Evolutionary conservation across 2,888 invertebrate species (phyloP), one percentile per base, ranked within the genome.

Genomic region (Argyra leucocephala): DNA sequence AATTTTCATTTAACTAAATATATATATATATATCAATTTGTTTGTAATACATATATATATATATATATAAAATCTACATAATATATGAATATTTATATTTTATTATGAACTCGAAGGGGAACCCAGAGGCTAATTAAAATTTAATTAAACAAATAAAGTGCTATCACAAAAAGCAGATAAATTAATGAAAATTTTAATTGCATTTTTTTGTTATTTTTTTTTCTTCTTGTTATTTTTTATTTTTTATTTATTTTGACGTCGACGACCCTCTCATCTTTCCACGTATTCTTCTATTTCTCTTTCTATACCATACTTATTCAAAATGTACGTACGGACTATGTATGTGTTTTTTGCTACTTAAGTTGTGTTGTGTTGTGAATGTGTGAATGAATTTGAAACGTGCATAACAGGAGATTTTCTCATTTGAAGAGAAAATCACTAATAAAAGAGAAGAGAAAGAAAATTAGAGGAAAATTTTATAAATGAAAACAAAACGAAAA

Each of bases 121-220:
- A 61, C 61, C 61, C 31, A 61, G 66, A 67, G 70, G 70, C 71
- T 71, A 71, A 71, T 71, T 71, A 72, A 72, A 72, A 70, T 72
- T 72, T 72, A 72, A 72, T 72, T 72, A 72, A 72, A 72, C 71
- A 72, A 72, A 72, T 72, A 72, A 72, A 72, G 71, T 70, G 71
- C 69, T 71, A 71, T 72, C 70, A 71, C 71, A 71, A 72, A 71
- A 72, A 72, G 71, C 71, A 70, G 71, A 72, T 72, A 72, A 72
- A 72, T 72, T 72, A 72, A 72, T 72, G 71, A 72, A 72, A 72
- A 71, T 72, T 72, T 72, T 72, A 72, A 72, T 72, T 72, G 71
- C 71, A 72, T 72, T 72, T 72, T 71, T 70, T 65, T 57, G 58
- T 22, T 21, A 15, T 58, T 37, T 12, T 48, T 9, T 48, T 48